phyloP scores from a whole-genome alignment of 2,797 vertebrate species.

The Rhabdophis nuchalis region DNA sequence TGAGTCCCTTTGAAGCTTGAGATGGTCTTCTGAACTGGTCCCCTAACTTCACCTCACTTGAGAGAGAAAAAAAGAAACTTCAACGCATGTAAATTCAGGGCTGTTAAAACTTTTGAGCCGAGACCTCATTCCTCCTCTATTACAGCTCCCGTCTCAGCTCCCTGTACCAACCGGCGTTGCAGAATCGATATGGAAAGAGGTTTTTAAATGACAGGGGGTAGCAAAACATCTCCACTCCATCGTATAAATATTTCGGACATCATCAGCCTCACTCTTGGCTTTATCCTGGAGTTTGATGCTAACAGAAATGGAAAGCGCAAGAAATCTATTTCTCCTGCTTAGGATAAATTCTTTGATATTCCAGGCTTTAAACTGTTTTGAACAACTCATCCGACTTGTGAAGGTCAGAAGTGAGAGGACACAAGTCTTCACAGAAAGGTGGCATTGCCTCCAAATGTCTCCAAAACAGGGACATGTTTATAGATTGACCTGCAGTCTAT shows the following conservation, averaged over 20 bases:
- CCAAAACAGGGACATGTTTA: too few relatives aligned
- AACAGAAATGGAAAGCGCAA: neutral
- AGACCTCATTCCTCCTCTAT: neutral
- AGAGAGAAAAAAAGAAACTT: neutral
- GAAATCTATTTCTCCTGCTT: neutral
- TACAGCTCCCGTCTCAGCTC: neutral
- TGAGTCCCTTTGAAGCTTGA: neutral
- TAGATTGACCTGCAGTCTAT: too few relatives aligned
- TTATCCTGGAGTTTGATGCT: neutral
- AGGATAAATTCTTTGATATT: neutral
- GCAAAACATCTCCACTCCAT: neutral
- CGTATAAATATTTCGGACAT: neutral
- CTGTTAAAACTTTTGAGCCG: neutral
- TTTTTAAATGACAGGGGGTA: neutral
- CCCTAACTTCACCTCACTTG: neutral
- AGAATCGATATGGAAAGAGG: conserved; percentile 9
- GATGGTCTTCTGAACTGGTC: neutral
- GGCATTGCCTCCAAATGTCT: neutral
- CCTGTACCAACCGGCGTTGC: conserved; percentile 17
- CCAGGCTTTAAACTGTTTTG: neutral
- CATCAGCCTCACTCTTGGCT: neutral
- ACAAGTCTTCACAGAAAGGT: too few relatives aligned
- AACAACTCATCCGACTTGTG: neutral
- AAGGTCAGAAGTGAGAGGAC: neutral
- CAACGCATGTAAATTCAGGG: neutral